Conservation (phyloP, 2,797 vertebrate species). For the Psittacula echo region DNA sequence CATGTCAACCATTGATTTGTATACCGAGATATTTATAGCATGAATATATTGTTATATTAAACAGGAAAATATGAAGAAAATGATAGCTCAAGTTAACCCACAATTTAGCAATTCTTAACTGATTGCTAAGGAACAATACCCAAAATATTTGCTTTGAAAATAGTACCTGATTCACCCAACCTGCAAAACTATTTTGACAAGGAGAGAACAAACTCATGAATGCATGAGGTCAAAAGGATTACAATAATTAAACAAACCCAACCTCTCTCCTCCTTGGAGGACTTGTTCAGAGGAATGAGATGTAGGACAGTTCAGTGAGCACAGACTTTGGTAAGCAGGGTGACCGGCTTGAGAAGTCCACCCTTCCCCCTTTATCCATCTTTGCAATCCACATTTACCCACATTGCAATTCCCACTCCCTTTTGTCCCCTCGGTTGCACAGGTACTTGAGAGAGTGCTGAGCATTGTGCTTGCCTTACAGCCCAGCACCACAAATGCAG, state of each 20-base stretch:
- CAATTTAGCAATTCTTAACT: background rate
- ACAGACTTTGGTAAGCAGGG: slow-evolving; percentile 38
- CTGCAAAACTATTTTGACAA: slow-evolving; percentile 61
- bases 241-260: slow-evolving; percentile 22
- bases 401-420: background rate
- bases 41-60: background rate
- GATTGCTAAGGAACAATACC: slow-evolving; percentile 9
- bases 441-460: background rate
- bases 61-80: background rate
- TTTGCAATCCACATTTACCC: background rate
- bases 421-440: background rate
- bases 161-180: slow-evolving; percentile 37
- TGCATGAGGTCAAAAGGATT: slow-evolving; percentile 59
- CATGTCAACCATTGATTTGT: background rate
- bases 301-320: slow-evolving; percentile 56
- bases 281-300: slow-evolving; percentile 52
- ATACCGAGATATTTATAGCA: background rate
- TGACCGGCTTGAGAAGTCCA: background rate
- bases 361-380: slow-evolving; percentile 22
- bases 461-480: background rate
- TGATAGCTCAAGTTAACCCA: background rate
- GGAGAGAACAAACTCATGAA: slow-evolving; percentile 50
- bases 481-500: background rate
- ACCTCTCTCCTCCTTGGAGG: background rate
- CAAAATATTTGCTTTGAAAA: slow-evolving; percentile 34